phyloP scores from a whole-genome alignment of 2,888 invertebrate genomes.

The Trissoscelio sp. region DNA sequence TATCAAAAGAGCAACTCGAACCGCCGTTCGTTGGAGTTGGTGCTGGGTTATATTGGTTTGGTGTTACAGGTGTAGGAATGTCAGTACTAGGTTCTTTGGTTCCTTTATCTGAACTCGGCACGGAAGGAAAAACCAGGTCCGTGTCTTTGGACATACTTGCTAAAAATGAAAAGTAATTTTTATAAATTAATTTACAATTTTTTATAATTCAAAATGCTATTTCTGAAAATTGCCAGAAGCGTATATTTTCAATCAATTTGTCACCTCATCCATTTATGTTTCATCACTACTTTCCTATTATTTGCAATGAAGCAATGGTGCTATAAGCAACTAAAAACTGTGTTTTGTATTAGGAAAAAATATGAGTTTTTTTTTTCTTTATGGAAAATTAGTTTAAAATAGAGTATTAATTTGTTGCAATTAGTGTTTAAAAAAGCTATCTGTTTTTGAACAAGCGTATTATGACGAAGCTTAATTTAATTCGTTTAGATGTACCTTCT shows the following conservation, averaged over 20 bases:
- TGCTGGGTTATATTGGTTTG: conserved; percentile 76
- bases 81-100: conserved; percentile 46
- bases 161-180: no score
- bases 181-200: no score
- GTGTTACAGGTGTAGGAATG: conserved; percentile 69
- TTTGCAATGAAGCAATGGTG: conserved; percentile 28
- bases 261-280: conserved; percentile 22
- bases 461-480: conserved; percentile 5
- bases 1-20: conserved; percentile 51
- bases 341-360: neutral
- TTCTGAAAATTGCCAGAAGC: no score
- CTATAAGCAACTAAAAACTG: conserved; percentile 1
- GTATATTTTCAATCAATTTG: no score
- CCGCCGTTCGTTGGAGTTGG: conserved; percentile 74
- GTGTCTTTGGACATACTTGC: conserved; percentile 65
- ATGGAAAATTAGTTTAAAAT: no score
- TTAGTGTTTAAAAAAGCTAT: no score
- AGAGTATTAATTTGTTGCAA: neutral
- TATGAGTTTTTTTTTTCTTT: neutral
- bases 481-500: conserved; percentile 24
- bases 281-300: neutral
- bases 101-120: conserved; percentile 71
- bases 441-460: conserved; percentile 2
- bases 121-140: conserved; percentile 75
- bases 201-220: no score